Base-by-base conservation (phyloP, 2,888 invertebrate genomes). In the Bugulina stolonifera region DNA sequence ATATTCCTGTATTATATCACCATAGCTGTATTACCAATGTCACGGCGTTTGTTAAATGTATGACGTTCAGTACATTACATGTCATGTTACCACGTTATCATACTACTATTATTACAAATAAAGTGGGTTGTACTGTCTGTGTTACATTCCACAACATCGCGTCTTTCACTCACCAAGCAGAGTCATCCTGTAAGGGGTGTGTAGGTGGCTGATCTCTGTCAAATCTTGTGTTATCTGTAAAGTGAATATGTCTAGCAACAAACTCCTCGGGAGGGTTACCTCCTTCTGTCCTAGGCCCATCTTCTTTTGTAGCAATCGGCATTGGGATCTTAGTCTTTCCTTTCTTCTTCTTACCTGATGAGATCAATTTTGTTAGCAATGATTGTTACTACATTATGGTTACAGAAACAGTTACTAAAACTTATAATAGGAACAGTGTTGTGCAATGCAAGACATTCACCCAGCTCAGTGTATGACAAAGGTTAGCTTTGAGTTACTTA, bases 101-200 rank as follows among this genome's bases (percentile, higher is more conserved):
- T 43, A 43, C 5, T 43, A 43, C 43, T 43, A 10, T 43, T 43
- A 18, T 43, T 43, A 43, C 5, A 43, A 10, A 5, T 43, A 43
- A 10, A 10, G 5, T 43, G 43, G 10, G 10, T 43, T 5, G 43
- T 43, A 43, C 43, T 43, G 43, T 43, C 5, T 10, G 5, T 10
- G 43, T 43, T 43, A 43, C 43, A 43, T 18, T 43, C 18, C 10
- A 43, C 43, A 5, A 43, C 18, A 10, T 43, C 43, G 43, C 5
- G 43, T 14, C 5, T 5, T 14, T 10, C 5, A 64, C 64, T 64
- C 64, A 64, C 85, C 85, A 85, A 14, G 81, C 81, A 0, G 82
- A 81, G 76, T 83, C 83, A 73, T 84, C 83, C 75, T 82, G 80
- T 2, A 84, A 76, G 0, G 83, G 83, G 74, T 85, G 82, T 64